phyloP scores from a whole-genome alignment of 2,888 invertebrate genomes.

The Noctua janthina region DNA sequence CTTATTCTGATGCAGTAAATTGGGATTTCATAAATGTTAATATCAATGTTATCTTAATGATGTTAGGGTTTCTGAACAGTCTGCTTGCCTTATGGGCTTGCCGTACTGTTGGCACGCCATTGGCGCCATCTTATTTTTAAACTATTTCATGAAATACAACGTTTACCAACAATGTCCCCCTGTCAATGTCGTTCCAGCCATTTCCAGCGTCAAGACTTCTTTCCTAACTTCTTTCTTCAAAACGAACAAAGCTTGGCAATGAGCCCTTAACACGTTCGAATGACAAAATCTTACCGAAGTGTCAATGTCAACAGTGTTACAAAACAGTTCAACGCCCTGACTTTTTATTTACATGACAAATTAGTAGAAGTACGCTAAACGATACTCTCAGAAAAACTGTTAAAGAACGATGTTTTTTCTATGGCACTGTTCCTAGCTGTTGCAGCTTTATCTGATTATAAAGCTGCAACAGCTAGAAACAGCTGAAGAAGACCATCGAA shows the following conservation, averaged over 20 bases:
- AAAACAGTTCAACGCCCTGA: slow-evolving; percentile 31
- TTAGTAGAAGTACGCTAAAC: slow-evolving; percentile 32
- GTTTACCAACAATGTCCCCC: neutral
- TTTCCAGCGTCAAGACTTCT: neutral
- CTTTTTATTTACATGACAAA: slow-evolving; percentile 30
- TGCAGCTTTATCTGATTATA: neutral
- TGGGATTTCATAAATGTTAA: too few species aligned
- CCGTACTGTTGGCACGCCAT: too few species aligned
- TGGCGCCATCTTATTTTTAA: neutral
- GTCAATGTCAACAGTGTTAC: slow-evolving; percentile 40
- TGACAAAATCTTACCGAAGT: neutral
- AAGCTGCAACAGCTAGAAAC: too few species aligned
- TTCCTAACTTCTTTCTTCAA: neutral
- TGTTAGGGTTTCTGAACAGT: too few species aligned
- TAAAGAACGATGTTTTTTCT: neutral
- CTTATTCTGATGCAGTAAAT: neutral
- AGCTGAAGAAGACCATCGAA: neutral
- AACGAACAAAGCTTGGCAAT: slow-evolving; percentile 1
- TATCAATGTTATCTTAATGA: neutral
- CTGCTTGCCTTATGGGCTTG: too few species aligned
- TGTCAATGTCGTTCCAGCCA: neutral
- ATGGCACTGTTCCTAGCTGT: neutral
- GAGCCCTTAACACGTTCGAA: slow-evolving; percentile 12
- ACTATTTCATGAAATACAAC: neutral
- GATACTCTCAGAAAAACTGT: neutral